Percentiles rank a stretch among this genome's conserved stretches.
phyloP scores from a whole-genome alignment of 2,113 vertebrate genomes.

The Microcebus jonahi region DNA sequence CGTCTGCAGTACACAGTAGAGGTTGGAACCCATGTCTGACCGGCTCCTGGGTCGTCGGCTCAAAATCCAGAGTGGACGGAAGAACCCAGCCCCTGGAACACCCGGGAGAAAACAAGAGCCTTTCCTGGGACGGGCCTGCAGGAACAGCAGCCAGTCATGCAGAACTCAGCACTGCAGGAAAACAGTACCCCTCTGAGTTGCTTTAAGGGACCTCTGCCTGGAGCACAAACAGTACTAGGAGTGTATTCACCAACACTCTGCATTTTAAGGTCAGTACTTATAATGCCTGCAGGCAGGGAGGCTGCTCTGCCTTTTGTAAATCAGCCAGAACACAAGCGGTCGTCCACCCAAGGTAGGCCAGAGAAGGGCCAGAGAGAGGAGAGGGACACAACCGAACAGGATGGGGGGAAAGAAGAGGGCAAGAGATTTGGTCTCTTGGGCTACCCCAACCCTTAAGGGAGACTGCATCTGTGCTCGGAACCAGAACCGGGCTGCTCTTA shows the following conservation, averaged over 20 bases:
- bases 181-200: rapidly evolving
- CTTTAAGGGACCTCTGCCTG: too few relatives aligned
- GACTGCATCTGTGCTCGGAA: background rate
- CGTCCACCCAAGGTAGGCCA: background rate
- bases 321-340: background rate
- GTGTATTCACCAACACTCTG: background rate
- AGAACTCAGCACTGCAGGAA: background rate
- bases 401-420: too few relatives aligned
- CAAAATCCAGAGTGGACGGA: background rate
- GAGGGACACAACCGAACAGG: background rate
- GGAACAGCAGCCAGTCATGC: rapidly evolving
- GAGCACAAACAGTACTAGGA: background rate
- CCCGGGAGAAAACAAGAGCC: background rate
- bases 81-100: background rate
- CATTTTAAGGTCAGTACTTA: background rate
- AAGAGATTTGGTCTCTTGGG: background rate
- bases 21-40: background rate
- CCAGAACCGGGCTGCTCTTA: background rate
- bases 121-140: background rate
- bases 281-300: background rate
- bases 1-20: rapidly evolving
- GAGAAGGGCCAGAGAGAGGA: background rate
- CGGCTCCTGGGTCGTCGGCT: background rate
- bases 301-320: background rate
- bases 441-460: background rate